These are phyloP conservation scores for Spea multiplicata DNA, from an alignment of 2,113 vertebrate species.

Conservation along the genomic window DNA sequence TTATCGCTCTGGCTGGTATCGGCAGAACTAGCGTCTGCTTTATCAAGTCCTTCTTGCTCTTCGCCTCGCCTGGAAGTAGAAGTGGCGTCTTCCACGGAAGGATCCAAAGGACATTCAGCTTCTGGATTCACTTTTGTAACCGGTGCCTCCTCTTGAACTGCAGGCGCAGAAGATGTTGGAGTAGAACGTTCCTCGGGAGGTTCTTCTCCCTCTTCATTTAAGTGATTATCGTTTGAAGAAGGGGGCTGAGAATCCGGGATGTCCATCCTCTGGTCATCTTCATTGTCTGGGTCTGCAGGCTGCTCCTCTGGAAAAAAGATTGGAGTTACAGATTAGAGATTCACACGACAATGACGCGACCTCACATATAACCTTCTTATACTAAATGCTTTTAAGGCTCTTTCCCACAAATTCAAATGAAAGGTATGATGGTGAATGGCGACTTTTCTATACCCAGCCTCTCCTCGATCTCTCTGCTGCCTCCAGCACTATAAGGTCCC, in stretches of 20 bases:
- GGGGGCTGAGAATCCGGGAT: conserved; percentile 40
- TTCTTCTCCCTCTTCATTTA: conserved; percentile 62
- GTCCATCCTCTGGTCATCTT: conserved; percentile 49
- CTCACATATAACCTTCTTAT: too few species aligned
- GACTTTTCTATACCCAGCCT: too few species aligned
- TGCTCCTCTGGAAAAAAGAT: conserved; percentile 2
- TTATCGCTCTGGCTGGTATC: too few species aligned
- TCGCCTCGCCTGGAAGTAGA: too few species aligned
- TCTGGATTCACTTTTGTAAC: background rate
- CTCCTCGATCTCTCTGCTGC: too few species aligned
- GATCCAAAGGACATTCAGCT: background rate
- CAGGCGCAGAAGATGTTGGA: background rate
- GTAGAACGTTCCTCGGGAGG: conserved; percentile 1
- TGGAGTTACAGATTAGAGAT: too few species aligned
- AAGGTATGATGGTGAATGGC: too few species aligned
- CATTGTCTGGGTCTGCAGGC: conserved; percentile 16
- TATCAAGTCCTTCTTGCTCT: background rate
- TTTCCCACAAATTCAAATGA: too few species aligned
- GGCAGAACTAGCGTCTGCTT: too few species aligned
- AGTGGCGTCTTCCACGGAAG: background rate
- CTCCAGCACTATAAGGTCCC: too few species aligned
- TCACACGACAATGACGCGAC: too few species aligned
- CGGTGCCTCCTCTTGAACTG: background rate
- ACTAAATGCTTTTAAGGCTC: too few species aligned
- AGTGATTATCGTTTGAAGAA: conserved; percentile 16